Base-by-base conservation (phyloP, 2,113 vertebrate species). In the Festucalex cinctus region DNA sequence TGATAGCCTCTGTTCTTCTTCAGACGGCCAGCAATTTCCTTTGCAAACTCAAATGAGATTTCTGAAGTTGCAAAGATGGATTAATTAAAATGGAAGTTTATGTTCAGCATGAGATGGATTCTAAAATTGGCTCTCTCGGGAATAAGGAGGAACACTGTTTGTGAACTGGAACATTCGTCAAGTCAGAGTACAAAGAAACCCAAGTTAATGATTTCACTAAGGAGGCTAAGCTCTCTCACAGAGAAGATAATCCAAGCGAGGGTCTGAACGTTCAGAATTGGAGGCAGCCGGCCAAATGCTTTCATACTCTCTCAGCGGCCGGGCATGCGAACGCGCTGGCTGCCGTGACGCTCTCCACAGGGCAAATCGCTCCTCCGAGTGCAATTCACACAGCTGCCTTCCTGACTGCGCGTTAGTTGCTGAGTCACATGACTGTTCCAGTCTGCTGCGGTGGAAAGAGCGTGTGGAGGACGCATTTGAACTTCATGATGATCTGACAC, bases 211-310 rank as follows among this genome's bases (percentile, higher is more conserved):
- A 82, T 79, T 85, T 84, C 77, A 76, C 78, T 84, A 81, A 81
- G 83, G 81, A 65, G 28, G 41, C 70, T 66, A 68, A 83, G 81
- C 78, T 81, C 84, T 83, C 83, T 83, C 65, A 71, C 51, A 81
- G 76, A 76, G 46, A 65, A 61, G 76, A 78, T 63, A 36, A 73
- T 83, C 74, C 70, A 83, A 85, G 68, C 6, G 57, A 68, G 73
- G 73, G 66, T 80, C 71, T 80, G 77, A 73, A 85, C 79, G 79
- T 86, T 86, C 83, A 79, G 68, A 83, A 77, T 66, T 74, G 79
- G 60, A 83, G 81, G 85, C 82, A 83, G 71, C 63, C 48, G 69
- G 84, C 86, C 85, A 87, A 88, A 85, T 84, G 81, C 80, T 85
- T 85, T 84, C 76, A 78, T 83, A 77, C 73, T 84, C 70, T 64